Evolutionary conservation across 1,140 invertebrate genomes (phyloP), one percentile per base, ranked within the genome.

Genomic region (Neodiprion lecontei): DNA sequence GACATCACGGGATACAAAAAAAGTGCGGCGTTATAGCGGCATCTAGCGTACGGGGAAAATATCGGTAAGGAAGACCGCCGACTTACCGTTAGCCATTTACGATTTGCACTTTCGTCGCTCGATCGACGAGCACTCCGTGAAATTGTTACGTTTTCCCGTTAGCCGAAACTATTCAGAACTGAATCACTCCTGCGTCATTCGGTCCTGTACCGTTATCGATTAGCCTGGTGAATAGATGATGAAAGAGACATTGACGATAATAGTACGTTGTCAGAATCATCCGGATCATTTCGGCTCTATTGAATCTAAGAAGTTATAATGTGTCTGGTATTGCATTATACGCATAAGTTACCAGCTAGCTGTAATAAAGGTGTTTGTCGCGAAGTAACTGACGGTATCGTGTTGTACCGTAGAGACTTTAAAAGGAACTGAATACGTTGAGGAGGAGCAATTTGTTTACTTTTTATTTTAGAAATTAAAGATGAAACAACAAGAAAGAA

Each of bases 391-490:
- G n/a, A 61, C 53, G 9, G 9, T 5, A 12, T 17, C 53, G 53
- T 61, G 14, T 9, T 0, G 28, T 40, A 40, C 28, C 28, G 28
- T 1, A 40, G 28, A 40, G 28, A 61, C 53, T 61, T 61, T 61
- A 17, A 61, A 17, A 40, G 28, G 28, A 40, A 40, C 28, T 40
- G 2, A 3, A 40, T 40, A 40, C 4, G 53, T 14, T 4, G 53
- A 61, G n/a, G 53, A 61, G 28, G 1, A 40, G 28, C 28, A 40
- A 40, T 5, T 40, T 40, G 28, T 40, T 40, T 40, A 40, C 28
- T 40, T 61, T 61, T 61, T 61, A 40, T 61, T 61, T 61, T 61
- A 61, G 53, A 61, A 61, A 61, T 61, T 61, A n/a, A 61, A 8
- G 11, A 61, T 8, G 53, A 12, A 61, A 12, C 11, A n/a, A 61